Conservation (phyloP, 2,113 vertebrate genomes). For the Paramormyrops kingsleyae region DNA sequence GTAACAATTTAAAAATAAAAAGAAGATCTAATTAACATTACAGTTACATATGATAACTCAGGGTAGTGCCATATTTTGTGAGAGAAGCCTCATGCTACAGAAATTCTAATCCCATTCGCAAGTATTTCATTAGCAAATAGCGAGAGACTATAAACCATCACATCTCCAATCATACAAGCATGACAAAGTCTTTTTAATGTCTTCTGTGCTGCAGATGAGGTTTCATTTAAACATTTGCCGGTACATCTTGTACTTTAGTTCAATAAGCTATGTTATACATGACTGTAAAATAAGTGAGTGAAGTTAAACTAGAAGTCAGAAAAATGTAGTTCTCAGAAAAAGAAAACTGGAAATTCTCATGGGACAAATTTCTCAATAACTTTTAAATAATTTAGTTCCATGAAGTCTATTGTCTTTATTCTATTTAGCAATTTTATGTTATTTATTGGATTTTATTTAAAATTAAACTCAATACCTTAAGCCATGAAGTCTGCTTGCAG, state of each 20-base stretch:
- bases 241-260: neutral
- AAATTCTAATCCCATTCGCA: neutral
- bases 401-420: neutral
- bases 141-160: neutral
- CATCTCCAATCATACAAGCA: neutral
- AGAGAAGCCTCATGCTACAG: neutral
- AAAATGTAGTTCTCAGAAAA: neutral
- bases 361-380: neutral
- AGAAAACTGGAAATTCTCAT: neutral
- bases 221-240: neutral
- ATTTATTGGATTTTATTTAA: neutral
- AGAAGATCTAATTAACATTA: no score
- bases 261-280: neutral
- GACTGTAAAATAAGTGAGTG: neutral
- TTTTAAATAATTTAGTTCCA: neutral
- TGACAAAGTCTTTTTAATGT: neutral
- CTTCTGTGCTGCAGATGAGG: neutral
- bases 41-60: neutral
- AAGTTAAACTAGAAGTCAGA: neutral
- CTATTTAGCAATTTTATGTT: neutral
- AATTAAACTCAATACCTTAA: neutral
- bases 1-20: neutral
- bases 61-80: neutral
- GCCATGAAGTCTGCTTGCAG: no score
- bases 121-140: neutral